Conservation (phyloP, 2,797 vertebrate genomes). For the Fistularia tabacaria region DNA sequence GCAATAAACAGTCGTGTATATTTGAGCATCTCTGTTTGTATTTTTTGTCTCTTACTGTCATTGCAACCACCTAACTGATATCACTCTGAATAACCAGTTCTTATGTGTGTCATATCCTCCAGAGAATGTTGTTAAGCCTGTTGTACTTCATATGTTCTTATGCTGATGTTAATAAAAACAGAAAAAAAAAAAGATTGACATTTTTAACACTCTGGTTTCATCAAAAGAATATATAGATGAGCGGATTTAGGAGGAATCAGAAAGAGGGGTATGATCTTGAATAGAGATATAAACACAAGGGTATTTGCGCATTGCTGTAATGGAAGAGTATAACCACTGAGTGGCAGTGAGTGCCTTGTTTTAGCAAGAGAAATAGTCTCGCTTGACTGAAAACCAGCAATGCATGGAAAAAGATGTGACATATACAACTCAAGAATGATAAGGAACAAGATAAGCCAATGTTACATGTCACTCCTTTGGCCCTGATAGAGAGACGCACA, state of each 20-base stretch:
- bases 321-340: conserved; percentile 27
- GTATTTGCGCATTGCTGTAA: conserved; percentile 19
- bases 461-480: too few relatives aligned
- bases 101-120: conserved; percentile 22
- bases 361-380: background rate
- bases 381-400: background rate
- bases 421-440: too few relatives aligned
- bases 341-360: conserved; percentile 34
- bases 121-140: conserved; percentile 17
- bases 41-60: conserved; percentile 20
- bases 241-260: too few relatives aligned
- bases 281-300: background rate
- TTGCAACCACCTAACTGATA: conserved; percentile 31
- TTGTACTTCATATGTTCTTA: conserved; percentile 23
- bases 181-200: conserved; percentile 18
- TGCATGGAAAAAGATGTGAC: too few relatives aligned
- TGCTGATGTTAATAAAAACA: conserved; percentile 19
- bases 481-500: too few relatives aligned
- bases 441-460: too few relatives aligned
- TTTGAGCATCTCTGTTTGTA: conserved; percentile 27
- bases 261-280: too few relatives aligned
- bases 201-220: background rate
- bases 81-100: conserved; percentile 22
- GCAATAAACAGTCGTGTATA: conserved; percentile 52
- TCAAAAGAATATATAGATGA: background rate